Evolutionary conservation across 2,113 vertebrate species (phyloP).

Genomic region (Thoracochromis brauschi): DNA sequence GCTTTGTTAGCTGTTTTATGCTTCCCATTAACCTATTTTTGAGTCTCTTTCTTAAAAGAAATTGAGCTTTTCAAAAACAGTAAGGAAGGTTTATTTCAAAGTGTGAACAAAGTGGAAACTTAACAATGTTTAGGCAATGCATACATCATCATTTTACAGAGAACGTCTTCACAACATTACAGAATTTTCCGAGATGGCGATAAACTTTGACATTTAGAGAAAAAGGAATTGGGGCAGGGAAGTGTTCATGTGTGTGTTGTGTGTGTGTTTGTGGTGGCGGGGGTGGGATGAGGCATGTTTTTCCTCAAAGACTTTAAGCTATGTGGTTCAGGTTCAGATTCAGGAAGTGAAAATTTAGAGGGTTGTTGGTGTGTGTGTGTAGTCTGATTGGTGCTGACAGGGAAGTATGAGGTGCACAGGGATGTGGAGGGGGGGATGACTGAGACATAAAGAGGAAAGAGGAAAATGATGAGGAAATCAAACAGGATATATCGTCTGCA

Average conservation of each 20-base stretch:
- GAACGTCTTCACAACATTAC: slow-evolving; percentile 6
- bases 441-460: slow-evolving; percentile 45
- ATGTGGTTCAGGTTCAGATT: slow-evolving; percentile 62
- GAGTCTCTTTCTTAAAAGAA: background rate
- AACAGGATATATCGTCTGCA: slow-evolving; percentile 25
- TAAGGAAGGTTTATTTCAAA: slow-evolving; percentile 15
- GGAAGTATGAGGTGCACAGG: slow-evolving; percentile 38
- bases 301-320: slow-evolving; percentile 55
- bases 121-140: background rate
- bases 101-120: background rate
- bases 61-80: background rate
- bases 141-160: slow-evolving; percentile 31
- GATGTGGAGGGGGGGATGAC: background rate
- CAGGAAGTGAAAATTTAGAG: slow-evolving; percentile 69
- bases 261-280: background rate
- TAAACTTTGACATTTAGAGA: slow-evolving; percentile 53
- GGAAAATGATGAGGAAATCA: slow-evolving; percentile 57
- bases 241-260: slow-evolving; percentile 5
- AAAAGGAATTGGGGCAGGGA: slow-evolving; percentile 37
- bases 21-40: background rate
- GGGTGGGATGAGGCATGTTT: slow-evolving; percentile 35
- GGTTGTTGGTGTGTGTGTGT: slow-evolving; percentile 15
- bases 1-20: background rate
- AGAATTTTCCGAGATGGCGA: slow-evolving; percentile 15
- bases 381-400: slow-evolving; percentile 29